These are phyloP conservation scores for Manis pentadactyla DNA, from an alignment of 2,797 vertebrate genomes.

Conservation along the genomic window DNA sequence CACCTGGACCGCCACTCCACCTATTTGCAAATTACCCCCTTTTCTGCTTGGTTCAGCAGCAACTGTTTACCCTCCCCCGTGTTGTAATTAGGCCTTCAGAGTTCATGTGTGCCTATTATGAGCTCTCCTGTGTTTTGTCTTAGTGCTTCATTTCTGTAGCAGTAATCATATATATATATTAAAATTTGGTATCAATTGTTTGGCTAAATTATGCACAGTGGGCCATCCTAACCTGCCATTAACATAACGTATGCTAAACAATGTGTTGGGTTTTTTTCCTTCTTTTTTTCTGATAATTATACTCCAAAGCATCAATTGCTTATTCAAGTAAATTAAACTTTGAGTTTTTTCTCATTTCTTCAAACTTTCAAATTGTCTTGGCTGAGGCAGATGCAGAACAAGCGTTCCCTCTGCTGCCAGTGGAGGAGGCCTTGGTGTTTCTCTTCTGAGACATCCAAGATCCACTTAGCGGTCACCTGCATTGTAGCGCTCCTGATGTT, in stretches of 20 bases:
- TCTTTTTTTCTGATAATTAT: conserved; percentile 91
- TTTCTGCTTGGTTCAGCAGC: conserved; percentile 99
- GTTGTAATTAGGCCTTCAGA: conserved; percentile 99
- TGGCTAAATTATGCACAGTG: conserved; percentile 95
- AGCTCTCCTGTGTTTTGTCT: conserved; percentile 92
- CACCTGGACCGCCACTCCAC: conserved; percentile 97
- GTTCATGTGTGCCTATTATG: conserved; percentile 97
- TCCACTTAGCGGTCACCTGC: not conserved
- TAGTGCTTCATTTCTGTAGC: conserved; percentile 90
- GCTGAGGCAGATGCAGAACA: conserved; percentile 73
- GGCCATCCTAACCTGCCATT: conserved; percentile 92
- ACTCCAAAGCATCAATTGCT: conserved; percentile 90
- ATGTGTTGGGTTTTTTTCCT: conserved; percentile 75
- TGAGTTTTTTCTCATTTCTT: conserved; percentile 82
- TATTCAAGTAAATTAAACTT: conserved; percentile 89
- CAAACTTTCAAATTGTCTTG: conserved; percentile 84
- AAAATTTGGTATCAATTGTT: conserved; percentile 92
- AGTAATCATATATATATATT: conserved; percentile 93
- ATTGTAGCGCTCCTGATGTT: not conserved
- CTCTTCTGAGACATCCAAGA: not conserved
- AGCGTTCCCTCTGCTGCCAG: conserved; percentile 80
- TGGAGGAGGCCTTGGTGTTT: not conserved
- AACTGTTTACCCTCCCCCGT: conserved; percentile 94
- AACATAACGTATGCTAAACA: conserved; percentile 94
- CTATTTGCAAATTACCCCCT: conserved; percentile 99